Evolutionary conservation across 2,113 vertebrate genomes (phyloP).

Genomic region (Neolamprologus kungweensis): DNA sequence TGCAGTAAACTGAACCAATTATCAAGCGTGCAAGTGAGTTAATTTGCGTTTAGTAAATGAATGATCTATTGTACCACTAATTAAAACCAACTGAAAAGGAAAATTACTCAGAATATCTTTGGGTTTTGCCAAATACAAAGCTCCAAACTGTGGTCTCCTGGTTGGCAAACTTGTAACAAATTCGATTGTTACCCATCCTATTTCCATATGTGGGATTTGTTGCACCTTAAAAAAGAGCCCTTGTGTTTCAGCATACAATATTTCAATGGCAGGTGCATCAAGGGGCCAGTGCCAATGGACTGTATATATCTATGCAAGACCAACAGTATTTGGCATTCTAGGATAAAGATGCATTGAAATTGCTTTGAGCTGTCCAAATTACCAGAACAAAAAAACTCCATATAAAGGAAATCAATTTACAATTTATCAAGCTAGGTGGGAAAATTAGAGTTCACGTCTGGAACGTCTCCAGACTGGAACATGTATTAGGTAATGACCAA

Average conservation of each 20-base stretch:
- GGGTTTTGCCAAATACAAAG: background rate
- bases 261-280: background rate
- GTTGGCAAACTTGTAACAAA: background rate
- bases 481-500: background rate
- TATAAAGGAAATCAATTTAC: background rate
- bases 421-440: background rate
- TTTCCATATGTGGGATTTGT: background rate
- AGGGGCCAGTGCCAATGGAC: background rate
- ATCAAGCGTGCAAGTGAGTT: background rate
- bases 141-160: background rate
- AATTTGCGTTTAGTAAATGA: accelerated
- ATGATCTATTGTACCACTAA: background rate
- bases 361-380: background rate
- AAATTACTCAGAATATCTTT: background rate
- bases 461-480: background rate
- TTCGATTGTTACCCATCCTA: background rate
- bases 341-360: background rate
- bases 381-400: background rate
- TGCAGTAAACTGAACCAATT: background rate
- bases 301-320: background rate
- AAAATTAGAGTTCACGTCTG: background rate
- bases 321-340: background rate
- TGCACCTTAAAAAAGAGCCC: background rate
- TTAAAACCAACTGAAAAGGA: background rate
- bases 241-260: background rate